A percentile compares a stretch with the other conserved stretches of the same genome.
Evolutionary conservation across 2,888 invertebrate genomes (phyloP).

Genomic region (Athripsodes cinereus): DNA sequence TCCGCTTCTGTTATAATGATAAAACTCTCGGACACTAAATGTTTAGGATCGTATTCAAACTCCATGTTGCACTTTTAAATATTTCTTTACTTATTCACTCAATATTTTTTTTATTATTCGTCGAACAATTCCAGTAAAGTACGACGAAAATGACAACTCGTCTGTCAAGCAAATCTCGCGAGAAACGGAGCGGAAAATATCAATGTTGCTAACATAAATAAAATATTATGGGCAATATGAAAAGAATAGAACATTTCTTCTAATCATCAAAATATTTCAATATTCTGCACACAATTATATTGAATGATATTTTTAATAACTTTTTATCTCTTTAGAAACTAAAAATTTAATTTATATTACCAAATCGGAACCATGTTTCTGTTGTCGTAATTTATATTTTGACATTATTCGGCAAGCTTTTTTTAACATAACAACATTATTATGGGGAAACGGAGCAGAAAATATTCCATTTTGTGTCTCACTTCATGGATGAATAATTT

Average conservation of each 20-base stretch:
- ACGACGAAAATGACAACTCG: not conserved
- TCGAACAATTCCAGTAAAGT: not conserved
- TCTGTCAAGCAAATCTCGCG: not conserved
- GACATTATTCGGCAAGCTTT: no score
- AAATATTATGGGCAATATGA: no score
- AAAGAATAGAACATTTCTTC: no score
- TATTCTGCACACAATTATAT: no score
- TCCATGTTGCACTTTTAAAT: constrained; percentile 13
- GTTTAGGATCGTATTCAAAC: constrained; percentile 16
- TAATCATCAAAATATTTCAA: no score
- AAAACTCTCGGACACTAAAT: constrained; percentile 11
- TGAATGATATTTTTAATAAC: no score
- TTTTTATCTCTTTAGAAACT: no score
- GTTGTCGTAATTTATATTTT: no score
- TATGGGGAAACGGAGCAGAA: not conserved
- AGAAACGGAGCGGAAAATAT: not conserved
- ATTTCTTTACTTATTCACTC: not conserved
- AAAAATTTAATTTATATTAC: no score
- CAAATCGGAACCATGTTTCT: no score
- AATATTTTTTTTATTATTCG: not conserved
- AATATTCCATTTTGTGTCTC: not conserved
- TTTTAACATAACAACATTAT: no score
- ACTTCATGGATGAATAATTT: not conserved
- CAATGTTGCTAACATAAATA: not conserved
- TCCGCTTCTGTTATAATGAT: constrained; percentile 14